Base-by-base conservation (phyloP, 2,888 invertebrate species). In the Lordiphosa andalusiaca region DNA sequence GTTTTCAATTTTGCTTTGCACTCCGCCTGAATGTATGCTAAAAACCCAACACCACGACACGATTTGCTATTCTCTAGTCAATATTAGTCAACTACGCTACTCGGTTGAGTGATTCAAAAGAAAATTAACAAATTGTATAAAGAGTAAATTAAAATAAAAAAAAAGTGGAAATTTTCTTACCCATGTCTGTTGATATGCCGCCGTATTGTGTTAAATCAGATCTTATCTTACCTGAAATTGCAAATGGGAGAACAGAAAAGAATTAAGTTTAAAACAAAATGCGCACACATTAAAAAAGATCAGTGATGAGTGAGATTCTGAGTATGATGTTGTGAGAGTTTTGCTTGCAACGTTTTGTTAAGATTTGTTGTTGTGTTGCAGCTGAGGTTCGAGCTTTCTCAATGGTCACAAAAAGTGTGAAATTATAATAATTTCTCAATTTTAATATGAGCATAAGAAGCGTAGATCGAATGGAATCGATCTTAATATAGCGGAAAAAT, bases 171-270 rank as follows among this genome's bases (percentile, higher is more conserved):
- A 83, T 82, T 77, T 86, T 86, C 87, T 87, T 87, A 87, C 87
- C 87, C 87, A 87, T 88, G 84, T 87, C 87, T 87, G 87, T 85
- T 88, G 87, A 86, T 85, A 87, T 88, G 84, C 87, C 87, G 87
- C 88, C 88, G 77, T 87, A 87, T 86, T 87, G 87, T 86, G 87
- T 88, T 86, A 87, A 88, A 87, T 87, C 87, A 78, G 87, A 88
- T 87, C 87, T 87, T 87, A 87, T 87, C 87, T 87, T 87, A 87
- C 87, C 87, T 87, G 76, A 67, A 87, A 86, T 65, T 66, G 64
- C 57, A 71, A 55, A 60, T 63, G 35, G 56, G 69, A 76, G 63
- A 59, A 44, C 62, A 81, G 69, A 64, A 68, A 62, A 62, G 62
- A 84, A 76, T 69, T 80, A 77, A 76, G 73, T 76, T 80, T 77